A percentile compares a stretch with the other conserved stretches of the same genome.
Conservation (phyloP, 2,797 vertebrate genomes). For the Orestias chungarensis region DNA sequence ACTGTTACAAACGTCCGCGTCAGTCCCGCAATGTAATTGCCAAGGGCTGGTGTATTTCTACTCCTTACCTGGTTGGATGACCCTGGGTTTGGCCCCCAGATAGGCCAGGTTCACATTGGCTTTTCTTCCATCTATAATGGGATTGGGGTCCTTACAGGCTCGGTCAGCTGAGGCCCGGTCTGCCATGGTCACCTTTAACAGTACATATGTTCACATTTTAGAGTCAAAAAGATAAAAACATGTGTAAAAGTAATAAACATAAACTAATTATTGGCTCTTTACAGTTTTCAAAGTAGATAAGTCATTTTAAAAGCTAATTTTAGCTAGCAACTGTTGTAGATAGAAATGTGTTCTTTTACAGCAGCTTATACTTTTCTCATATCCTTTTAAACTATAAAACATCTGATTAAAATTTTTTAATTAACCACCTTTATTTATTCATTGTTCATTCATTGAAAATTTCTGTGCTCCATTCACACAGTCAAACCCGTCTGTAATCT, state of each 20-base stretch:
- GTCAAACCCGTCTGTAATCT: too few species aligned
- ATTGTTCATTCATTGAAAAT: too few species aligned
- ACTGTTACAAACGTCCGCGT: constrained; percentile 28
- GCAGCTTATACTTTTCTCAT: not conserved
- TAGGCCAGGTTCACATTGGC: constrained; percentile 98
- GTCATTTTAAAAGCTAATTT: not conserved
- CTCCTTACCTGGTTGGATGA: constrained; percentile 95
- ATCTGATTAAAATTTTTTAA: not conserved
- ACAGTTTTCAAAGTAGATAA: not conserved
- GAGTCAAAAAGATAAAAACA: not conserved
- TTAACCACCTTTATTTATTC: not conserved
- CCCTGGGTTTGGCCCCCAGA: constrained; percentile 94
- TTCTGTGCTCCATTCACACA: too few species aligned
- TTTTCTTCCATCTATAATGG: constrained; percentile 97
- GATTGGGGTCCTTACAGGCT: constrained; percentile 97
- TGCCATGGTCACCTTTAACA: constrained; percentile 93
- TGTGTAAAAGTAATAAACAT: not conserved
- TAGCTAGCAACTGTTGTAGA: not conserved
- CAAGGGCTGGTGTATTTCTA: not conserved
- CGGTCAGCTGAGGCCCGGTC: constrained; percentile 92
- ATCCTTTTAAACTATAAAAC: not conserved
- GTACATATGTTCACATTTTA: constrained; percentile 13
- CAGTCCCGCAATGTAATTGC: not conserved
- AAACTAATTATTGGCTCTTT: not conserved
- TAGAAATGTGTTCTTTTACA: not conserved